Conservation (phyloP, 2,113 vertebrate genomes). For the Ploceus nigricollis region DNA sequence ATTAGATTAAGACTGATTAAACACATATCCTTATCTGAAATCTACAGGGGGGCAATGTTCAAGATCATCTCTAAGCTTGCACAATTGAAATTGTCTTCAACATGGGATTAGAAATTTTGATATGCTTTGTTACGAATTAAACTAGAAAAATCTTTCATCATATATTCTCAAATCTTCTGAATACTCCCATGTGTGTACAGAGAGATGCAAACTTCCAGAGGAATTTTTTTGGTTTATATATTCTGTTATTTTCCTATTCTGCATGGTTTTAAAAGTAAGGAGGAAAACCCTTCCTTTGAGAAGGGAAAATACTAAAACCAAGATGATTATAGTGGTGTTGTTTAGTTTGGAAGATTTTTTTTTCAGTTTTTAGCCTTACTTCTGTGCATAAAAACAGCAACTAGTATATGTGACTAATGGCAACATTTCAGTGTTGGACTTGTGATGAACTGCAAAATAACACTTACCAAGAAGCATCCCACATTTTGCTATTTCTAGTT, state of each 20-base stretch:
- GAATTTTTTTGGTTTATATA: not conserved
- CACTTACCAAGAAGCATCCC: constrained; percentile 45
- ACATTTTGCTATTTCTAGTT: constrained; percentile 59
- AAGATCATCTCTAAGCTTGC: not conserved
- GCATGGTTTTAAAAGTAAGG: not conserved
- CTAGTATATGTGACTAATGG: constrained; percentile 34
- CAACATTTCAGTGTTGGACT: constrained; percentile 49
- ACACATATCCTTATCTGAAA: not conserved
- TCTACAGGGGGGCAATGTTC: not conserved
- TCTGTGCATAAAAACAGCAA: constrained; percentile 26
- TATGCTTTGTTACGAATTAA: not conserved
- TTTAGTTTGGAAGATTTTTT: not conserved
- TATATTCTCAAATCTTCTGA: not conserved
- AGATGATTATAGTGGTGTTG: not conserved
- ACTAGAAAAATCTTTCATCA: not conserved
- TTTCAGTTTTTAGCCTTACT: not conserved
- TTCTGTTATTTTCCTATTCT: not conserved
- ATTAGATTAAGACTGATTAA: not conserved
- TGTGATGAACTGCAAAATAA: constrained; percentile 52
- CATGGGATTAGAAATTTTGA: not conserved
- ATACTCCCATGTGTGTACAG: not conserved
- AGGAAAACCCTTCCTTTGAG: not conserved
- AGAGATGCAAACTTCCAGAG: not conserved
- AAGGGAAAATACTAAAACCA: not conserved
- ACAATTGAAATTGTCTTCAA: not conserved